These are phyloP conservation scores for Python bivittatus DNA, from an alignment of 2,113 vertebrate species.

Conservation along the genomic window DNA sequence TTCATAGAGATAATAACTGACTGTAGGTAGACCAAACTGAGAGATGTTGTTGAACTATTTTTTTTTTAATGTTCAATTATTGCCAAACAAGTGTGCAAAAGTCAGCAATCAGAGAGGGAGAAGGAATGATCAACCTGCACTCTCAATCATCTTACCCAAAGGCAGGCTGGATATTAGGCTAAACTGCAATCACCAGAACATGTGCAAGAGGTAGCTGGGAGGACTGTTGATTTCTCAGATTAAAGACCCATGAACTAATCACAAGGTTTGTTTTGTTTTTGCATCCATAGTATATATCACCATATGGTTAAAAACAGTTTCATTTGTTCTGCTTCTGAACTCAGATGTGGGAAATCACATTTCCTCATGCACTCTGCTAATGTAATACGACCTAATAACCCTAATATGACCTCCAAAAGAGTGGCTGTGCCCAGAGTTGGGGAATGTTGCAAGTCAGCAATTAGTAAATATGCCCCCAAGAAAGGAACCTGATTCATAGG, in stretches of 20 bases:
- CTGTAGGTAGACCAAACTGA: neutral
- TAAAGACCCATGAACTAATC: neutral
- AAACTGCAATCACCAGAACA: neutral
- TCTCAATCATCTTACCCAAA: neutral
- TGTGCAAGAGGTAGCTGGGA: neutral
- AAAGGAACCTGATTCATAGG: neutral
- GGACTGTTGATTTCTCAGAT: neutral
- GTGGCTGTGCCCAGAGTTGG: neutral
- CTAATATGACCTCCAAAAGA: too few relatives aligned
- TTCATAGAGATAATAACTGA: neutral
- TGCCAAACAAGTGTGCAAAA: neutral
- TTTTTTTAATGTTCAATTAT: too few relatives aligned
- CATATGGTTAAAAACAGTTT: neutral
- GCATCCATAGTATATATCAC: neutral
- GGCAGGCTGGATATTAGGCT: neutral
- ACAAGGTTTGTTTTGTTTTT: neutral
- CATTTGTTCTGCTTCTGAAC: neutral
- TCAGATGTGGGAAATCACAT: too few relatives aligned
- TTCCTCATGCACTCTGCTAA: too few relatives aligned
- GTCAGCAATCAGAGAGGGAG: neutral
- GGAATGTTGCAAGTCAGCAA: too few relatives aligned
- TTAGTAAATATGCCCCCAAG: neutral
- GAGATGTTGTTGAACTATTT: too few relatives aligned
- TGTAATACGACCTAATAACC: neutral
- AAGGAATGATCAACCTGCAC: neutral